Percentiles rank a stretch among this genome's conserved stretches.
Evolutionary conservation across 2,888 invertebrate species (phyloP).

Genomic region (Gryllus longicercus): DNA sequence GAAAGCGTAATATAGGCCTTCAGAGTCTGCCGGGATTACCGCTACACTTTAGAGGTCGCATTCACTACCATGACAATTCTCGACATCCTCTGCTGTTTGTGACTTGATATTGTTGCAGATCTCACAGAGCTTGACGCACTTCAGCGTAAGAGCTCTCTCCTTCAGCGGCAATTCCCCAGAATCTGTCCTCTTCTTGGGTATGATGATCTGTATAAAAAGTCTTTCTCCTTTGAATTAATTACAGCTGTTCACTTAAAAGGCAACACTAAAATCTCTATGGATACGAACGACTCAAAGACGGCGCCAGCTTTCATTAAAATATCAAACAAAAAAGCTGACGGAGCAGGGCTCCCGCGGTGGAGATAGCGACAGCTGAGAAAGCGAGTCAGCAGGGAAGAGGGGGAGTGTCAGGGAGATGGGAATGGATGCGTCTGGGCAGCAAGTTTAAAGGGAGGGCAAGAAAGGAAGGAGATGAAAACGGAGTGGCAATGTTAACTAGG

Average conservation of each 20-base stretch:
- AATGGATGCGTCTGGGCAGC: background rate
- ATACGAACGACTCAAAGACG: background rate
- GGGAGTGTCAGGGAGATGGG: background rate
- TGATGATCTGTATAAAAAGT: background rate
- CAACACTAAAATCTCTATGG: slow-evolving; percentile 8
- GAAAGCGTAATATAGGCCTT: too few species aligned
- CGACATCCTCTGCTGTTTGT: too few species aligned
- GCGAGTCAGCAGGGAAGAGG: background rate
- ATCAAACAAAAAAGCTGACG: slow-evolving; percentile 5
- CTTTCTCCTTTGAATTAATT: slow-evolving; percentile 8
- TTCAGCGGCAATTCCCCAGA: background rate
- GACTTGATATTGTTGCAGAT: too few species aligned
- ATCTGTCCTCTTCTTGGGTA: background rate
- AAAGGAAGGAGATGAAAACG: too few species aligned
- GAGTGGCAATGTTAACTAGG: too few species aligned
- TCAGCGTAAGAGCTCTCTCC: background rate
- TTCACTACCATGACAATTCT: too few species aligned
- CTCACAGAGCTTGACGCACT: too few species aligned
- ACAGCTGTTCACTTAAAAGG: background rate
- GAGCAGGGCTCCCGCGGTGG: background rate
- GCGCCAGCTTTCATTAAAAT: slow-evolving; percentile 5
- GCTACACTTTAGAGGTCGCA: too few species aligned
- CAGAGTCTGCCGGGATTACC: too few species aligned
- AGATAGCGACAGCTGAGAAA: too few species aligned
- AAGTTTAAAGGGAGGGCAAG: too few species aligned